Percentiles rank a stretch among this genome's conserved stretches.
phyloP scores from a whole-genome alignment of 1,140 invertebrate species.

The Bombus ignitus region DNA sequence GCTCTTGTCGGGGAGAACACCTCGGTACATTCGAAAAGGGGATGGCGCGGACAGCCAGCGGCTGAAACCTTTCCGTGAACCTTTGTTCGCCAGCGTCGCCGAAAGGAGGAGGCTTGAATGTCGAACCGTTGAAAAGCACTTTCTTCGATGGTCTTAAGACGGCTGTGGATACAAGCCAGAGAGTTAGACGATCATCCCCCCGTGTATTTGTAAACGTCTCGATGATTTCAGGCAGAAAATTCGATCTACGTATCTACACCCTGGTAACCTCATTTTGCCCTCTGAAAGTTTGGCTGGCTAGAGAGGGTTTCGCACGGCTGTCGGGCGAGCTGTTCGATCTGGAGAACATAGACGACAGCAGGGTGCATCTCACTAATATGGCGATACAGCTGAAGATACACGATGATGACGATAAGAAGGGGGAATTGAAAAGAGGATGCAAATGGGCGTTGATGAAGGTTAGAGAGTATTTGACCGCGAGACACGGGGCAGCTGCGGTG shows the following conservation, averaged over 20 bases:
- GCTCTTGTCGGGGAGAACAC: constrained; percentile 22
- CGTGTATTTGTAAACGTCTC: constrained; percentile 7
- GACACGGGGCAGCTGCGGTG: constrained; percentile 77
- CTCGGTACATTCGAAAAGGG: constrained; percentile 12
- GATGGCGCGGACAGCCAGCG: background rate
- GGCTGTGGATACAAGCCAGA: background rate
- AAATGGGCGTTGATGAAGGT: constrained; percentile 81
- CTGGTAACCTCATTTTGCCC: constrained; percentile 83
- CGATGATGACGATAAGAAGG: background rate
- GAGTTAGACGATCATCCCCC: too few relatives aligned
- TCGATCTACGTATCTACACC: constrained; percentile 77
- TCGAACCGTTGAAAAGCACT: constrained; percentile 34
- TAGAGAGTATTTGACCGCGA: constrained; percentile 75
- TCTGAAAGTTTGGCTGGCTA: constrained; percentile 86
- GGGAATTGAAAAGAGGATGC: constrained; percentile 64
- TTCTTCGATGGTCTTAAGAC: constrained; percentile 7
- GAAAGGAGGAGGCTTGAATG: constrained; percentile 26
- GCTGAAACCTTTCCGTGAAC: constrained; percentile 9
- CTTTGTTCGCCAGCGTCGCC: background rate
- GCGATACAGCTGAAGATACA: constrained; percentile 83
- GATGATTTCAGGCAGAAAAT: constrained; percentile 79
- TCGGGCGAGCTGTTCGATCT: constrained; percentile 85
- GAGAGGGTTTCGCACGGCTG: constrained; percentile 85
- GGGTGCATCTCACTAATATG: constrained; percentile 85
- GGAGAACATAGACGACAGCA: constrained; percentile 79